phyloP scores from a whole-genome alignment of 2,888 invertebrate genomes.

The Plagodis pulveraria region DNA sequence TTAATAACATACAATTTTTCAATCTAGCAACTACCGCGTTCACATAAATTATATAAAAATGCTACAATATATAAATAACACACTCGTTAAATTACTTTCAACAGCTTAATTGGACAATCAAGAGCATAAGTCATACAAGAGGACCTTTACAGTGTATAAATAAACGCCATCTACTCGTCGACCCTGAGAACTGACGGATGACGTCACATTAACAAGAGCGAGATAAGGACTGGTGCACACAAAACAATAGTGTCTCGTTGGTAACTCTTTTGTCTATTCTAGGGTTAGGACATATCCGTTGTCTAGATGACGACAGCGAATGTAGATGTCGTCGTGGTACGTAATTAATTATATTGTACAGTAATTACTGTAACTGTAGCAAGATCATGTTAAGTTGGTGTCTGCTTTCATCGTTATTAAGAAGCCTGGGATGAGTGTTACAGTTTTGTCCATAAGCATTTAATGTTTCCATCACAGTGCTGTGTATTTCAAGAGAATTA shows the following conservation, averaged over 20 bases:
- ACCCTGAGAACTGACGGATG: conserved; percentile 5
- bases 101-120: conserved; percentile 21
- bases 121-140: conserved; percentile 9
- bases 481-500: too few relatives aligned
- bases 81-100: conserved; percentile 19
- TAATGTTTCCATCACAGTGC: too few relatives aligned
- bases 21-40: conserved; percentile 7
- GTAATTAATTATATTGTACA: too few relatives aligned
- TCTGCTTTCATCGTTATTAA: too few relatives aligned
- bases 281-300: neutral
- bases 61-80: conserved; percentile 1
- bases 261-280: neutral
- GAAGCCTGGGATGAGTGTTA: too few relatives aligned
- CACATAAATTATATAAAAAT: neutral
- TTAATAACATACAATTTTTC: conserved; percentile 16
- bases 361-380: too few relatives aligned
- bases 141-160: conserved; percentile 11
- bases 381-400: too few relatives aligned
- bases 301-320: neutral
- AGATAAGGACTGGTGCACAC: conserved; percentile 2
- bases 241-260: neutral
- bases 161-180: conserved; percentile 9
- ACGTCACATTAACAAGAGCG: neutral
- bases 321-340: neutral
- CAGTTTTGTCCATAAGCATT: too few relatives aligned